These are phyloP conservation scores for Leuciscus waleckii DNA, from an alignment of 2,797 vertebrate genomes.

Conservation along the genomic window DNA sequence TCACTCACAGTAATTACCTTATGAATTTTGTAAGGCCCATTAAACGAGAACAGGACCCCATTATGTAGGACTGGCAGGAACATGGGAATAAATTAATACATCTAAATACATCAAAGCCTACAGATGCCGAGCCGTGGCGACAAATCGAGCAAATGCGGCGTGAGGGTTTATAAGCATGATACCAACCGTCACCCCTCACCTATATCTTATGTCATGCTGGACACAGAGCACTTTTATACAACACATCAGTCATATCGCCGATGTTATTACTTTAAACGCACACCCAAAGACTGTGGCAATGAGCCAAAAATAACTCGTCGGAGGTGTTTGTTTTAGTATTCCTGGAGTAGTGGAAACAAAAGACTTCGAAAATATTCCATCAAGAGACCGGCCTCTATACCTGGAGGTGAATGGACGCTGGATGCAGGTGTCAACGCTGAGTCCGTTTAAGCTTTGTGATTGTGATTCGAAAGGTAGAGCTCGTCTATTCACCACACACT, in stretches of 20 bases:
- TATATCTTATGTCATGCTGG: constrained; percentile 25
- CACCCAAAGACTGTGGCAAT: background rate
- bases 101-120: constrained; percentile 53
- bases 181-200: constrained; percentile 21
- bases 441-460: constrained; percentile 54
- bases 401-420: constrained; percentile 38
- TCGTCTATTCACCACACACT: constrained; percentile 45
- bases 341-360: background rate
- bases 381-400: background rate
- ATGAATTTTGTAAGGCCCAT: constrained; percentile 57
- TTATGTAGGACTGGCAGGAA: constrained; percentile 49
- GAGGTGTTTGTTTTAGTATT: constrained; percentile 38
- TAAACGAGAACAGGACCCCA: constrained; percentile 56
- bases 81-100: constrained; percentile 56
- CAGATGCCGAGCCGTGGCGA: constrained; percentile 15
- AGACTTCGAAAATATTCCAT: constrained; percentile 9
- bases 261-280: constrained; percentile 17
- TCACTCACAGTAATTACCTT: constrained; percentile 55
- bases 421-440: constrained; percentile 52
- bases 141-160: constrained; percentile 39
- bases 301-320: background rate
- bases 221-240: constrained; percentile 33
- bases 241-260: constrained; percentile 25
- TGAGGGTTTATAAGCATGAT: constrained; percentile 35
- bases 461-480: constrained; percentile 53